Evolutionary conservation across 2,888 invertebrate species (phyloP).

Genomic region (Tetanocera ferruginea): DNA sequence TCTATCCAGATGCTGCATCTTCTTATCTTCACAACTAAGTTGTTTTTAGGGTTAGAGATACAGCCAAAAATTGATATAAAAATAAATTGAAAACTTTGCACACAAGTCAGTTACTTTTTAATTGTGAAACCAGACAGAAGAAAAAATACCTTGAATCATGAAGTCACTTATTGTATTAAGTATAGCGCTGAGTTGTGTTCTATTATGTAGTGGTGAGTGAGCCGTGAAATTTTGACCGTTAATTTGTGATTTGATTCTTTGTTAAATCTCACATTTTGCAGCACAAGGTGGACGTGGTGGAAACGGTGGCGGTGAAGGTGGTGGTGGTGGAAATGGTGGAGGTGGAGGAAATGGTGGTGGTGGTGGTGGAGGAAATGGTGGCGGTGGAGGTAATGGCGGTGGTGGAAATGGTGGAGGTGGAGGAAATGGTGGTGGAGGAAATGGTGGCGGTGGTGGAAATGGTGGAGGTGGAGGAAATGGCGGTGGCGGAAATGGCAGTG

Average conservation of each 20-base stretch:
- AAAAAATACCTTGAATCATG: no score
- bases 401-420: slow-evolving; percentile 45
- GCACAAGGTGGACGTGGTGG: not conserved
- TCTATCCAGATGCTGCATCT: not conserved
- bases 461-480: slow-evolving; percentile 48
- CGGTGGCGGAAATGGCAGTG: slow-evolving; percentile 52
- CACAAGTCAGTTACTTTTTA: no score
- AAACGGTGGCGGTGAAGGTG: not conserved
- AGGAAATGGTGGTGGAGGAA: slow-evolving; percentile 42
- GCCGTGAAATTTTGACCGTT: no score
- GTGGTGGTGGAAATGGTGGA: slow-evolving; percentile 16
- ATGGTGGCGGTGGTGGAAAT: slow-evolving; percentile 45
- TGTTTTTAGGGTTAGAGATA: not conserved
- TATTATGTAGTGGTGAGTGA: no score
- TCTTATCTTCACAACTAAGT: not conserved
- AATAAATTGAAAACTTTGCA: not conserved
- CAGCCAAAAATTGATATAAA: no score
- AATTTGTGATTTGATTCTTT: no score
- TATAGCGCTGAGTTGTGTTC: no score
- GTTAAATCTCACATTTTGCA: no score
- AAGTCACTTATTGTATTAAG: no score
- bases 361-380: slow-evolving; percentile 30
- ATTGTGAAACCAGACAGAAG: no score
- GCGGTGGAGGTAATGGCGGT: no score
- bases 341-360: slow-evolving; percentile 17